Percentiles rank a stretch among this genome's conserved stretches.
phyloP scores from a whole-genome alignment of 2,113 vertebrate genomes.

The Arvicanthis niloticus region DNA sequence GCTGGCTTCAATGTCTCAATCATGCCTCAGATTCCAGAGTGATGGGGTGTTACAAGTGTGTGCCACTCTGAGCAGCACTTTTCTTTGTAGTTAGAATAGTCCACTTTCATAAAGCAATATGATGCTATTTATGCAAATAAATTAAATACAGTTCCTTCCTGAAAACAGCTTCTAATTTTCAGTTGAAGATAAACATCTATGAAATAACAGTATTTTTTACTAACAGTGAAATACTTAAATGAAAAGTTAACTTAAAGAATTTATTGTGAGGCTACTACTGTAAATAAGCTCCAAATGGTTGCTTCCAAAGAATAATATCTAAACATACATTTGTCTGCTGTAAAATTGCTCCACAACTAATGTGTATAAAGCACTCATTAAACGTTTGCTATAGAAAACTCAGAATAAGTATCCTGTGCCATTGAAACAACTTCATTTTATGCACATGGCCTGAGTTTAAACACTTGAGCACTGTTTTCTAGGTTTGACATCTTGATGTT shows the following conservation, averaged over 20 bases:
- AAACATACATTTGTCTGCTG: slow-evolving; percentile 17
- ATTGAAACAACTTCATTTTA: slow-evolving; percentile 61
- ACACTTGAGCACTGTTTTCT: slow-evolving; percentile 2
- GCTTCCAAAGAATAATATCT: slow-evolving; percentile 30
- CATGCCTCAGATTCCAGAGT: background rate
- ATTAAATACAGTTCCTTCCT: slow-evolving; percentile 17
- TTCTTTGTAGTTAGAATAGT: slow-evolving; percentile 35
- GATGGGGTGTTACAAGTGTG: background rate
- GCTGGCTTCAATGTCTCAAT: background rate
- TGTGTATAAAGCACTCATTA: background rate
- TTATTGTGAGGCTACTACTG: background rate
- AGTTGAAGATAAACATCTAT: slow-evolving; percentile 29
- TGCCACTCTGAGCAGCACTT: background rate
- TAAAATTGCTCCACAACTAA: background rate
- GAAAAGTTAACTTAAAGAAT: background rate
- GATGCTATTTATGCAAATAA: background rate
- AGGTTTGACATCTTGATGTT: background rate
- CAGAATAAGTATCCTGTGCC: background rate
- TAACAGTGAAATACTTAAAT: slow-evolving; percentile 3
- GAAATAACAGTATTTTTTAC: background rate
- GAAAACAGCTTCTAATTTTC: slow-evolving; percentile 40
- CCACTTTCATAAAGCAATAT: background rate
- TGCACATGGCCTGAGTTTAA: slow-evolving; percentile 24
- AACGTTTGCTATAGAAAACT: background rate
- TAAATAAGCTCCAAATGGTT: background rate